A percentile compares a stretch with the other conserved stretches of the same genome.
phyloP scores from a whole-genome alignment of 2,113 vertebrate species.

The Tragelaphus imberbis region DNA sequence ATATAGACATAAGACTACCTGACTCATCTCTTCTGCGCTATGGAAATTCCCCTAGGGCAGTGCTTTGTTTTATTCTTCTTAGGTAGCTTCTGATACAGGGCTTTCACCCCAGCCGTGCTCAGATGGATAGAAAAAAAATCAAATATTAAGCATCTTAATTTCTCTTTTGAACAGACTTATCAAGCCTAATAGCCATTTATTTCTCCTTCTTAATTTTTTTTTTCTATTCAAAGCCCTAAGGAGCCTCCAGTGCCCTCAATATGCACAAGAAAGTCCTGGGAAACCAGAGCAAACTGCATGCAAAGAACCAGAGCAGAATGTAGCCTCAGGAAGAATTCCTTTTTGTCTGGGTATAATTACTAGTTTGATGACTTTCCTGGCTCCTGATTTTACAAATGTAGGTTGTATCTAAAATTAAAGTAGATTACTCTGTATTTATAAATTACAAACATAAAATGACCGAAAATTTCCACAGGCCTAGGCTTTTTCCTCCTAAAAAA shows the following conservation, averaged over 20 bases:
- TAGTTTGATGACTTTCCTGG: slow-evolving; percentile 40
- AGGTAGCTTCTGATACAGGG: neutral
- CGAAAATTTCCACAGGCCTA: neutral
- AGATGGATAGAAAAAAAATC: neutral
- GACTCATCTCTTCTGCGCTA: neutral
- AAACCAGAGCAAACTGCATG: neutral
- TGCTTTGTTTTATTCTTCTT: neutral
- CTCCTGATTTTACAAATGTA: slow-evolving; percentile 47
- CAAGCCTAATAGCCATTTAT: neutral
- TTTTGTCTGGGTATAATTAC: slow-evolving; percentile 19
- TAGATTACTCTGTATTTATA: slow-evolving; percentile 25
- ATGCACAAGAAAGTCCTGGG: neutral
- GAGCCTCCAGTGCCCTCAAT: slow-evolving; percentile 23
- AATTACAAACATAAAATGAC: slow-evolving; percentile 29
- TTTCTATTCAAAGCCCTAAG: neutral
- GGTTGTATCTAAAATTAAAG: slow-evolving; percentile 60
- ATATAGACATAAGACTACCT: neutral
- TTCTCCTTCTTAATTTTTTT: neutral
- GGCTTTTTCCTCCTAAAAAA: neutral
- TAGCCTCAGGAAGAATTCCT: slow-evolving; percentile 43
- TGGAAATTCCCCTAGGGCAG: neutral
- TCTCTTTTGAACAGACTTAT: neutral
- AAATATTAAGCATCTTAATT: neutral
- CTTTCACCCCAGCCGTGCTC: neutral
- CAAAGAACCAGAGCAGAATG: slow-evolving; percentile 36